Evolutionary conservation across 2,888 invertebrate genomes (phyloP), one percentile per base, ranked within the genome.

Genomic region (Platycheirus rosarum): DNA sequence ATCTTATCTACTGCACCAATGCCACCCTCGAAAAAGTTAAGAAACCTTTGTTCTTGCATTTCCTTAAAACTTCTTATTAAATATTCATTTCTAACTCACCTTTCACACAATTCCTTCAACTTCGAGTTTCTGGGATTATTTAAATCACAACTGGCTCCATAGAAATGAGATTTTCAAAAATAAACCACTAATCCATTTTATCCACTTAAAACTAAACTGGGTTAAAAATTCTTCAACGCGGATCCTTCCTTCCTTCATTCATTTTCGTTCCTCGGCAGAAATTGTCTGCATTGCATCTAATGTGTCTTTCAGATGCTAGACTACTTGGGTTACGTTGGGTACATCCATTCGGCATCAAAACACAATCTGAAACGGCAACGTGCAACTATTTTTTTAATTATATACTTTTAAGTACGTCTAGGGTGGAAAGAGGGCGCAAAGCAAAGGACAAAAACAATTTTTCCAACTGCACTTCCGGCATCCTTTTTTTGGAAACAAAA

Each of bases 381-480:
- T 53, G 13, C 13, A 37, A 8, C n/a, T 13, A 51, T 51, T 62
- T 68, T n/a, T 53, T 53, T 68, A 68, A 62, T 75, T 74, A 74
- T 42, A 60, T 51, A 23, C 23, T 23, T 23, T 23, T 23, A 23
- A 23, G 23, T 23, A 23, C 23, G 23, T n/a, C 23, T 23, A 23
- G 23, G 23, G 46, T 23, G 2, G 23, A 13, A n/a, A 23, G 20
- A 23, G 2, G 2, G 23, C 23, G 13, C 7, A 42, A 23, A n/a
- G 20, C n/a, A 8, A 29, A 37, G 11, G 1, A 51, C 16, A 60
- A 51, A 42, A 51, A 29, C 62, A 46, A 65, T 23, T 16, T 63
- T 69, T 49, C 32, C 74, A 57, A 57, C 42, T 69, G 48, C 75
- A 69, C 63, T 75, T 79, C 75, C 69, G 69, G 63, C 63, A 57